Evolutionary conservation across 2,113 vertebrate genomes (phyloP), one percentile per base, ranked within the genome.

Genomic region (Microcebus tavaratra): DNA sequence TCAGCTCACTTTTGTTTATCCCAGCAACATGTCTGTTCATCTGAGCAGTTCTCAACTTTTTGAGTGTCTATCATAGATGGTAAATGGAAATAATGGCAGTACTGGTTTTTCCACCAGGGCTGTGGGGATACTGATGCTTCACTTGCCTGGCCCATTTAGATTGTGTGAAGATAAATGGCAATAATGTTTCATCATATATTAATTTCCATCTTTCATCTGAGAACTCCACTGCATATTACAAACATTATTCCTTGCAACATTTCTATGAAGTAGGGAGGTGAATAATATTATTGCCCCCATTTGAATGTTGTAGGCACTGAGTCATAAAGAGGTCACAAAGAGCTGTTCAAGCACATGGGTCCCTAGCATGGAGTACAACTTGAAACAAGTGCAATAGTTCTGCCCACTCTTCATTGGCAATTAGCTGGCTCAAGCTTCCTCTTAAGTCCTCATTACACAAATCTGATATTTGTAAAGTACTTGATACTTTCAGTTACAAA

Each of bases 161-260:
- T 82, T 36, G 29, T 59, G 39, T 53, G 55, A 87, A 92, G 89
- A 73, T 88, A 85, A 93, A 36, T 72, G 17, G 91, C 63, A 53
- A 68, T 59, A 61, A 59, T 59, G 86, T 96, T 97, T 94, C 93
- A n/a, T 78, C 95, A 97, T 21, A 20, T 34, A 53, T 81, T 95
- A 83, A 93, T 93, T 95, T 95, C 87, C 10, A 11, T 45, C 97
- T 96, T 97, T 97, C 91, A 96, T 97, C 96, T 93, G 59, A 97
- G 83, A 90, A 96, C 70, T 61, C 73, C 84, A 72, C 36, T 65
- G 84, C 42, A 3, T 27, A 61, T 96, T 90, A 85, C 78, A 88
- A 87, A 94, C 72, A 95, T 70, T 39, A 85, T 27, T 79, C 83
- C 94, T 97, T 94, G 95, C 81, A 75, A 96, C 93, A 95, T 45